phyloP scores from a whole-genome alignment of 2,797 vertebrate genomes.

The Paedocypris micromegethes region DNA sequence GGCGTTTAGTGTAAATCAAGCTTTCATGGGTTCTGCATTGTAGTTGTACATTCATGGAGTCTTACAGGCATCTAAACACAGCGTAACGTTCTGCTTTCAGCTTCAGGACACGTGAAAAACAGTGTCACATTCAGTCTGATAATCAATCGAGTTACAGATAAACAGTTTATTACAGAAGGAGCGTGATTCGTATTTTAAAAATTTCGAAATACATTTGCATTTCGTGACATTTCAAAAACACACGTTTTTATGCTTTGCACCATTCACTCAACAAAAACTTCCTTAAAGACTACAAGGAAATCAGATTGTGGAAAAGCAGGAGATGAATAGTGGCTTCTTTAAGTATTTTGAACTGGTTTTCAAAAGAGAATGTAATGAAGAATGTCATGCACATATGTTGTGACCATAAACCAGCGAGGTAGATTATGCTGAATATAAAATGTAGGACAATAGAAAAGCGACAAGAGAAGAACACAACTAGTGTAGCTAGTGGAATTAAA shows the following conservation, averaged over 20 bases:
- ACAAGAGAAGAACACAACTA: not conserved
- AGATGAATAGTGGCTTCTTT: not conserved
- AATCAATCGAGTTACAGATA: slow-evolving; percentile 2
- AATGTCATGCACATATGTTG: not conserved
- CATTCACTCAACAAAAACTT: not conserved
- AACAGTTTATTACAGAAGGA: not conserved
- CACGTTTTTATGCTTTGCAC: not conserved
- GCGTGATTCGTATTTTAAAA: too few species aligned
- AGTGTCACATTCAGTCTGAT: slow-evolving; percentile 1
- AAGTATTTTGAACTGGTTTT: not conserved
- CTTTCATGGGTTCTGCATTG: not conserved
- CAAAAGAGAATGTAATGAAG: not conserved
- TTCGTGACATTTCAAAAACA: too few species aligned
- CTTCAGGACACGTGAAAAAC: not conserved
- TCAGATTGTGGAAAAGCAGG: not conserved
- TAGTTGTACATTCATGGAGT: slow-evolving; percentile 9
- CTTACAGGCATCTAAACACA: not conserved
- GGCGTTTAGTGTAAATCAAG: not conserved
- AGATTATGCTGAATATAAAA: slow-evolving; percentile 48
- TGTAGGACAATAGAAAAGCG: not conserved
- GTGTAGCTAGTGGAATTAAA: not conserved
- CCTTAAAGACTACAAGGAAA: not conserved
- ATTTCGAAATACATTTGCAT: too few species aligned
- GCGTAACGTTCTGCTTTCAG: not conserved
- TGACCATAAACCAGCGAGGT: slow-evolving; percentile 53